A percentile compares a stretch with the other conserved stretches of the same genome.
phyloP scores from a whole-genome alignment of 2,888 invertebrate species.

The Petrolisthes manimaculis region DNA sequence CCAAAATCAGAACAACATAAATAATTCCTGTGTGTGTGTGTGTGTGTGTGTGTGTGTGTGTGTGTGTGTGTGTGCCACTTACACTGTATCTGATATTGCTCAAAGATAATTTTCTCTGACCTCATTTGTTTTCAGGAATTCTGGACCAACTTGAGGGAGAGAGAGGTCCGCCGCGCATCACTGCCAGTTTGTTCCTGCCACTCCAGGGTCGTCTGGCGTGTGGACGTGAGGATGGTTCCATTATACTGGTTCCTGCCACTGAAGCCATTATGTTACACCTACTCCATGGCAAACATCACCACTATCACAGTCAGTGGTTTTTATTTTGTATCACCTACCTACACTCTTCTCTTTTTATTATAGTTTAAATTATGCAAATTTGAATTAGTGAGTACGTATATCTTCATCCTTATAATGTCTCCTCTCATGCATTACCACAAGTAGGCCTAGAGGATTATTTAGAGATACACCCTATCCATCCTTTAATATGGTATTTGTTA shows the following conservation, averaged over 20 bases:
- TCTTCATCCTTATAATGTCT: too few relatives aligned
- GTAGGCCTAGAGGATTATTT: too few relatives aligned
- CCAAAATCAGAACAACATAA: too few relatives aligned
- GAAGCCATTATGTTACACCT: constrained; percentile 94
- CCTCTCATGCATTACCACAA: too few relatives aligned
- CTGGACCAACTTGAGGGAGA: constrained; percentile 63
- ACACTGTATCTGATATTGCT: neutral
- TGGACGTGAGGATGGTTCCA: constrained; percentile 94
- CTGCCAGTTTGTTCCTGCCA: constrained; percentile 93
- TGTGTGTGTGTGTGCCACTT: neutral
- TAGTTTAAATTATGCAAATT: too few relatives aligned
- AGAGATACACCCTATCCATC: too few relatives aligned
- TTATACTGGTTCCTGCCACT: constrained; percentile 94
- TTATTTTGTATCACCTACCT: neutral
- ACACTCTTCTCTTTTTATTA: neutral
- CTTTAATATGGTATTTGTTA: too few relatives aligned
- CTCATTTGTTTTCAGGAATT: constrained; percentile 40
- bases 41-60: neutral
- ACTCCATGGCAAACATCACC: constrained; percentile 72
- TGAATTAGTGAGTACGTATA: too few relatives aligned
- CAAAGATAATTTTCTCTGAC: neutral
- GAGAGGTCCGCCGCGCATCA: constrained; percentile 77
- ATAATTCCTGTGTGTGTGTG: neutral
- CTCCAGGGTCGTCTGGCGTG: constrained; percentile 90
- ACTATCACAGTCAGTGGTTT: constrained; percentile 62